These are phyloP conservation scores for Rhadinocentrus ornatus DNA, from an alignment of 2,797 vertebrate species.

Conservation along the genomic window DNA sequence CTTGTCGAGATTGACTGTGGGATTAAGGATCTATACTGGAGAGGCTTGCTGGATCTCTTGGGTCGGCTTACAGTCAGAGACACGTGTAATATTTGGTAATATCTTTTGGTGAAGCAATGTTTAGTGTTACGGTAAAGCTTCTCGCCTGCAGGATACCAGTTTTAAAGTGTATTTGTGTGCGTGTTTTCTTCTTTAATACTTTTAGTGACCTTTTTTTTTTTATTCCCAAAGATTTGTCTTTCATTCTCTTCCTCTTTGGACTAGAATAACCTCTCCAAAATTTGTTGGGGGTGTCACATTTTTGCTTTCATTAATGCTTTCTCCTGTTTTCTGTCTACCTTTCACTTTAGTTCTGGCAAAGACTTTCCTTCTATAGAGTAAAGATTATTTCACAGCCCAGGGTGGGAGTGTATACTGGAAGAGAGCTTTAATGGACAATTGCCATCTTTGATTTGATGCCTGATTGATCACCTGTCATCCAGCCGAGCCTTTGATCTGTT, in stretches of 20 bases:
- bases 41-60: slow-evolving; percentile 23
- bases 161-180: no score
- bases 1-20: slow-evolving; percentile 37
- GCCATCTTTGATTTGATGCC: slow-evolving; percentile 95
- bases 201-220: background rate
- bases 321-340: slow-evolving; percentile 33
- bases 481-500: slow-evolving; percentile 85
- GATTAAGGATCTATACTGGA: slow-evolving; percentile 29
- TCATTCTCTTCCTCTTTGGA: background rate
- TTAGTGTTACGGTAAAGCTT: no score
- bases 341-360: slow-evolving; percentile 56
- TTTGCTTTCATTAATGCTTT: slow-evolving; percentile 15
- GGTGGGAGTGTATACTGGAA: slow-evolving; percentile 81
- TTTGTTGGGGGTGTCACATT: background rate
- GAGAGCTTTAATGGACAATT: slow-evolving; percentile 91
- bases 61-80: slow-evolving; percentile 38
- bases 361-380: slow-evolving; percentile 43
- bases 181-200: background rate
- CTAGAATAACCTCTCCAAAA: background rate
- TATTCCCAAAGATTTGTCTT: background rate
- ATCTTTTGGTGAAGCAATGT: background rate
- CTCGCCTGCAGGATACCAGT: background rate
- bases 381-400: slow-evolving; percentile 66
- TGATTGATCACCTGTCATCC: slow-evolving; percentile 95
- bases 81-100: slow-evolving; percentile 11